Conservation (phyloP, 2,113 vertebrate genomes). For the Patagioenas fasciata region DNA sequence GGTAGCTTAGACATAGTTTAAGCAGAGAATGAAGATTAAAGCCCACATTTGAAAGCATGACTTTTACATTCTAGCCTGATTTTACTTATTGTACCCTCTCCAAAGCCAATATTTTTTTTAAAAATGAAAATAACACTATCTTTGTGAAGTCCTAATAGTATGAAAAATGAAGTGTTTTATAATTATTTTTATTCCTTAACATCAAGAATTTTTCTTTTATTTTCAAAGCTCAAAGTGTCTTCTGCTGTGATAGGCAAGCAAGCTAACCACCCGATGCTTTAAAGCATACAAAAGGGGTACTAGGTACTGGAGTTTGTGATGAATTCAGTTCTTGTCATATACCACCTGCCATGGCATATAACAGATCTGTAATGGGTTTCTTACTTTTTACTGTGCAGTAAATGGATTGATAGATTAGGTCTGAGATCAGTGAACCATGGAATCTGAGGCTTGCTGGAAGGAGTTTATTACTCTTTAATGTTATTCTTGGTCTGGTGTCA, state of each 20-base stretch:
- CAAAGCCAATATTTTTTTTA: conserved; percentile 34
- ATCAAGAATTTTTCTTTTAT: conserved; percentile 36
- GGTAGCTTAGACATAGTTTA: conserved; percentile 6
- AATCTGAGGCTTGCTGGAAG: conserved; percentile 74
- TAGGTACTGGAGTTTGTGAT: conserved; percentile 39
- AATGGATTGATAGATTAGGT: conserved; percentile 82
- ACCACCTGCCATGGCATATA: conserved; percentile 74
- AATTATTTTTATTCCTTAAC: conserved; percentile 34
- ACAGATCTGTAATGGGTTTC: conserved; percentile 77
- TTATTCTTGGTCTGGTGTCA: conserved; percentile 78
- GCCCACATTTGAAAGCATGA: background rate
- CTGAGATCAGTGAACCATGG: conserved; percentile 73
- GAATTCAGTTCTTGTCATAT: conserved; percentile 70
- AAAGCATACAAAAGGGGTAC: conserved; percentile 42
- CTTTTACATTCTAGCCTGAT: conserved; percentile 50
- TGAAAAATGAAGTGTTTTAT: conserved; percentile 43
- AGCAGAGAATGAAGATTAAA: conserved; percentile 59
- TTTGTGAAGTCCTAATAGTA: conserved; percentile 51
- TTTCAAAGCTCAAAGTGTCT: conserved; percentile 42
- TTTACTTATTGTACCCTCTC: conserved; percentile 46
- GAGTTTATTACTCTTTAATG: conserved; percentile 82
- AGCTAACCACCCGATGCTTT: conserved; percentile 62
- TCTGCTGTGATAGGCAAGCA: conserved; percentile 27
- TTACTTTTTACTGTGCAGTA: conserved; percentile 78
- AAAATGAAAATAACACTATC: conserved; percentile 47